These are phyloP conservation scores for Psix sp. DNA, from an alignment of 1,140 invertebrate species.

Conservation along the genomic window DNA sequence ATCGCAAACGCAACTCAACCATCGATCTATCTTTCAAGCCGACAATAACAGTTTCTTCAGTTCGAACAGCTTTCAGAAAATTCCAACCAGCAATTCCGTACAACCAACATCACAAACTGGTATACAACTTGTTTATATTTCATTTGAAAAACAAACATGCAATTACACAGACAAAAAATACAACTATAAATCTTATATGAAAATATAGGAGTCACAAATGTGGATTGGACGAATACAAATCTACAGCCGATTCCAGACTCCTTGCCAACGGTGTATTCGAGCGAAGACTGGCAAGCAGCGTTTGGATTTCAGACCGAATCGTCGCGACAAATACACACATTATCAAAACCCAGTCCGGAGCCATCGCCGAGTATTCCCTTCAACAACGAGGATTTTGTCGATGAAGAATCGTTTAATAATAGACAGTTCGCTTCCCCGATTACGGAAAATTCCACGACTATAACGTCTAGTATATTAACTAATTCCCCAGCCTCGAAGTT, in stretches of 20 bases:
- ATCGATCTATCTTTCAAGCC: constrained; percentile 76
- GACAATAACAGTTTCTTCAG: constrained; percentile 80
- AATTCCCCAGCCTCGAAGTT: constrained; percentile 74
- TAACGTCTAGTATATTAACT: constrained; percentile 64
- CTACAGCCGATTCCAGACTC: constrained; percentile 77
- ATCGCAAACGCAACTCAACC: constrained; percentile 71
- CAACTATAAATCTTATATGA: constrained; percentile 4
- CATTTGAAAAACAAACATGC: too few relatives aligned
- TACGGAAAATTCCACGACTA: constrained; percentile 62
- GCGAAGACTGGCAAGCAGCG: constrained; percentile 79
- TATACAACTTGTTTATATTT: constrained; percentile 43
- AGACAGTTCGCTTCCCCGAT: constrained; percentile 63
- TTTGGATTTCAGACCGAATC: constrained; percentile 76
- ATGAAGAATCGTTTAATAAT: constrained; percentile 70
- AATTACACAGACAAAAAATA: constrained; percentile 2
- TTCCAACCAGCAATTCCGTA: constrained; percentile 67
- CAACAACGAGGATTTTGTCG: constrained; percentile 69
- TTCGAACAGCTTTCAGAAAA: constrained; percentile 77
- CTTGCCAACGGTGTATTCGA: constrained; percentile 76
- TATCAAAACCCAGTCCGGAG: constrained; percentile 67
- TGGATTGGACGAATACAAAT: constrained; percentile 77
- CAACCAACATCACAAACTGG: constrained; percentile 70
- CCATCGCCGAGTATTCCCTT: constrained; percentile 68
- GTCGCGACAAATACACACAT: constrained; percentile 62
- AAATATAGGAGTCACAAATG: constrained; percentile 61